These are phyloP conservation scores for Chaetodon auriga DNA, from an alignment of 2,113 vertebrate genomes.

Conservation along the genomic window DNA sequence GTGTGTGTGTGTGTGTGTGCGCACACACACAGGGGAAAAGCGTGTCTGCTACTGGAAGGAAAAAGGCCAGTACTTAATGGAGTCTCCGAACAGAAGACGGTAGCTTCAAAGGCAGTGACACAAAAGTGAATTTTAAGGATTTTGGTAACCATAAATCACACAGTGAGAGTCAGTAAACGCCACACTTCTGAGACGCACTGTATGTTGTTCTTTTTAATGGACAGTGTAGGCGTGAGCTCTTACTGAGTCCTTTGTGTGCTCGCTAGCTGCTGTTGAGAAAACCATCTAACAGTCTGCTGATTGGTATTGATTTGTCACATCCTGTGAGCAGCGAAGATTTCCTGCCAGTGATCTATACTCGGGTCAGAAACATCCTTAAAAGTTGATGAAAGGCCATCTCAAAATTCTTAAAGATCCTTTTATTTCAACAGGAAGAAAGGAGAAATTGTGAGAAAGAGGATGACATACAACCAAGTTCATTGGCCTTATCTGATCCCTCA, in stretches of 20 bases:
- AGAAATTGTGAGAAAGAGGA: not conserved
- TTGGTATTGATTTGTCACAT: not conserved
- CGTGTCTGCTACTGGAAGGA: slow-evolving; percentile 25
- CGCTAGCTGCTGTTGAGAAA: not conserved
- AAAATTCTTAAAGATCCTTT: not conserved
- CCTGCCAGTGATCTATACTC: not conserved
- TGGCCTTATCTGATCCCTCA: not conserved
- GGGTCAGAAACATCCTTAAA: not conserved
- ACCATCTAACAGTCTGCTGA: not conserved
- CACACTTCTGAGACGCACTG: not conserved
- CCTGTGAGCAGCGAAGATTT: slow-evolving; percentile 1
- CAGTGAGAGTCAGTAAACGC: not conserved
- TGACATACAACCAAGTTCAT: not conserved
- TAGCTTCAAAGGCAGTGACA: not conserved
- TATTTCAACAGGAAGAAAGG: not conserved
- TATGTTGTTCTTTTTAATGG: not conserved
- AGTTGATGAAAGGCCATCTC: not conserved
- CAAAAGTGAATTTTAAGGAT: slow-evolving; percentile 1
- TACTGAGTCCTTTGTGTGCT: not conserved
- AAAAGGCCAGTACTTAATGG: not conserved
- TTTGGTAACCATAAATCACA: not conserved
- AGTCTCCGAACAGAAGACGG: not conserved
- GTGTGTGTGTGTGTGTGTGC: not conserved
- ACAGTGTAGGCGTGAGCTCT: not conserved
- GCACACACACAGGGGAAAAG: not conserved